Conservation (phyloP, 2,888 invertebrate species). For the Perdita meconis region DNA sequence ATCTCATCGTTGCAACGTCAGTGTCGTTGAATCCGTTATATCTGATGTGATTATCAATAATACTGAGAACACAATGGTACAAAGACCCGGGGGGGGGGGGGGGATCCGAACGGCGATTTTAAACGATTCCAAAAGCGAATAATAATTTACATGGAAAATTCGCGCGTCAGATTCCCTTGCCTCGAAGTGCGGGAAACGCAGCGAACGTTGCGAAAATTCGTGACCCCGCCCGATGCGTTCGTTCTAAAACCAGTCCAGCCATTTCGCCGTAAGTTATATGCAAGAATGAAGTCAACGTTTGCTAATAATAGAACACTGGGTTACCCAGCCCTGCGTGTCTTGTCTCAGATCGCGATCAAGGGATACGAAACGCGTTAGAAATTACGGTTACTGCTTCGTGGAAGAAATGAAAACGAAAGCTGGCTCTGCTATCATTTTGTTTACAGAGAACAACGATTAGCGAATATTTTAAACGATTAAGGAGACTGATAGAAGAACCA, state of each 20-base stretch:
- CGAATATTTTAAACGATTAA: too few relatives aligned
- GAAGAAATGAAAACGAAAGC: slow-evolving; percentile 16
- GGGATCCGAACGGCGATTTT: too few relatives aligned
- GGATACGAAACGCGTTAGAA: slow-evolving; percentile 12
- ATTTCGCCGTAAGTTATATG: slow-evolving; percentile 25
- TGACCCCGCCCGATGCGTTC: neutral
- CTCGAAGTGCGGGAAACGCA: neutral
- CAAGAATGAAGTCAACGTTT: slow-evolving; percentile 54
- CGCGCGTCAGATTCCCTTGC: neutral
- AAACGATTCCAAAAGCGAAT: too few relatives aligned
- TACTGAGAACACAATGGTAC: neutral
- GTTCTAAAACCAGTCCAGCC: slow-evolving; percentile 35
- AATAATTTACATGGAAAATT: neutral
- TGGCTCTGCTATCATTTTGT: neutral
- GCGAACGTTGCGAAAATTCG: slow-evolving; percentile 11
- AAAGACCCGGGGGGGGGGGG: too few relatives aligned
- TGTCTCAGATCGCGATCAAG: slow-evolving; percentile 25
- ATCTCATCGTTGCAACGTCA: too few relatives aligned
- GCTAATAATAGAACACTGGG: slow-evolving; percentile 48
- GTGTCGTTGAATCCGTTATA: too few relatives aligned
- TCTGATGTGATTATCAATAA: slow-evolving; percentile 14
- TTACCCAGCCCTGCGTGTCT: neutral
- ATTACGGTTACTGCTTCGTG: slow-evolving; percentile 15
- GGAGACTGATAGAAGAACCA: too few relatives aligned
- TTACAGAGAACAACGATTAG: too few relatives aligned